Conservation (phyloP, 2,888 invertebrate species). For the Phortica okadai region DNA sequence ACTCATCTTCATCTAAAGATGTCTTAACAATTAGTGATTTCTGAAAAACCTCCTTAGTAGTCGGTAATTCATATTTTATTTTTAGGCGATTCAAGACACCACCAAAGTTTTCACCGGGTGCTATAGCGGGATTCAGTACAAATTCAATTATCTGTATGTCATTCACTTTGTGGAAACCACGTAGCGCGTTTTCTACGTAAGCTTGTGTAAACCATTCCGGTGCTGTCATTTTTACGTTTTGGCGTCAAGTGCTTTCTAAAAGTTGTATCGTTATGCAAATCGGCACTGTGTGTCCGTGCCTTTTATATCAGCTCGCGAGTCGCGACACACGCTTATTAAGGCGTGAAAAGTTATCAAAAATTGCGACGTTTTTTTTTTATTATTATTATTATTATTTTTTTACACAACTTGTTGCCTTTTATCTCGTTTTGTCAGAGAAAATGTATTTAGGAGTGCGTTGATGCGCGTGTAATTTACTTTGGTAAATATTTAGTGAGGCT, state of each 20-base stretch:
- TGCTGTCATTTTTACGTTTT: slow-evolving; percentile 43
- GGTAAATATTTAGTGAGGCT: not conserved
- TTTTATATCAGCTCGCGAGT: not conserved
- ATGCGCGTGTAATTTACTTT: not conserved
- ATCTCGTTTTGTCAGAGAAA: too few species aligned
- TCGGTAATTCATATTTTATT: slow-evolving; percentile 52
- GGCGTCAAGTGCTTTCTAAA: not conserved
- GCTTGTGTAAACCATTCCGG: slow-evolving; percentile 71
- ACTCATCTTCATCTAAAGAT: slow-evolving; percentile 68
- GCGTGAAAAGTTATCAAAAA: too few species aligned
- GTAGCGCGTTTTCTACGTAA: slow-evolving; percentile 64
- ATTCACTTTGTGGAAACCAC: slow-evolving; percentile 57
- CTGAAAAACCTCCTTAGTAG: slow-evolving; percentile 34
- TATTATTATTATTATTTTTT: too few species aligned
- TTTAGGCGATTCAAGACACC: slow-evolving; percentile 65
- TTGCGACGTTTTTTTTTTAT: too few species aligned
- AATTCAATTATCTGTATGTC: slow-evolving; percentile 54
- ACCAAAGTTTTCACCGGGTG: slow-evolving; percentile 73
- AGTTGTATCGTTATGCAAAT: too few species aligned
- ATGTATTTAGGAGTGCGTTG: not conserved
- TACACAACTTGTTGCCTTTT: too few species aligned
- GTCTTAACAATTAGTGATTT: slow-evolving; percentile 67
- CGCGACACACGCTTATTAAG: not conserved
- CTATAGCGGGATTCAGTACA: slow-evolving; percentile 61
- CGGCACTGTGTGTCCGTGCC: not conserved